Base-by-base conservation (phyloP, 2,888 invertebrate genomes). In the Agrochola lychnidis region DNA sequence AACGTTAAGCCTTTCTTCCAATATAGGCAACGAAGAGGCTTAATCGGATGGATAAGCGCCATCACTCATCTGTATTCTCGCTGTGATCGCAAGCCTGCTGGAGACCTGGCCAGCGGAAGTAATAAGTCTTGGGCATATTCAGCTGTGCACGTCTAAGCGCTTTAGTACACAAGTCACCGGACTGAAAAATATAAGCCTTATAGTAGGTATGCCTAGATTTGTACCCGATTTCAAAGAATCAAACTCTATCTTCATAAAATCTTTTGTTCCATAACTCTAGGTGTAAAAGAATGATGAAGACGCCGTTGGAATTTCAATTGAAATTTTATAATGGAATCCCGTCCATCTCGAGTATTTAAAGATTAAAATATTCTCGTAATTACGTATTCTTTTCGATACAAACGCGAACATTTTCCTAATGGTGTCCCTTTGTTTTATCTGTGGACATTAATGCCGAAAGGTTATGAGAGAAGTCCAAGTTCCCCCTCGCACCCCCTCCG, bases 381-480 rank as follows among this genome's bases (percentile, higher is more conserved):
- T 85, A 82, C 79, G 75, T 85, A 85, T 87, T 89, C 73, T 83
- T 81, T 88, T 74, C 81, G 70, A 83, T 88, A 87, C 79, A 81
- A 82, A 81, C 79, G 78, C 77, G 61, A 51, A 74, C 77, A 76
- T 82, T 85, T 80, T 79, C 74, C 76, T 83, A 78, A 84, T 84
- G 76, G 79, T 81, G 73, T 80, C 76, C 76, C 56, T 87, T 87
- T 89, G 81, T 89, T 75, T 79, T 77, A 78, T 73, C 63, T 48
- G 64, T 63, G 70, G 87, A 86, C 78, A 86, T 86, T 79, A 86
- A 78, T 53, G 72, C 75, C 72, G 66, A 87, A 77, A 85, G 84
- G 86, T 86, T 86, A 87, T 77, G 70, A 88, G 72, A 73, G 61
- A 85, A 73, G 74, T 79, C 84, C 72, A 64, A 68, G 56, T 12